phyloP scores from a whole-genome alignment of 2,113 vertebrate genomes.

The Pituophis catenifer region DNA sequence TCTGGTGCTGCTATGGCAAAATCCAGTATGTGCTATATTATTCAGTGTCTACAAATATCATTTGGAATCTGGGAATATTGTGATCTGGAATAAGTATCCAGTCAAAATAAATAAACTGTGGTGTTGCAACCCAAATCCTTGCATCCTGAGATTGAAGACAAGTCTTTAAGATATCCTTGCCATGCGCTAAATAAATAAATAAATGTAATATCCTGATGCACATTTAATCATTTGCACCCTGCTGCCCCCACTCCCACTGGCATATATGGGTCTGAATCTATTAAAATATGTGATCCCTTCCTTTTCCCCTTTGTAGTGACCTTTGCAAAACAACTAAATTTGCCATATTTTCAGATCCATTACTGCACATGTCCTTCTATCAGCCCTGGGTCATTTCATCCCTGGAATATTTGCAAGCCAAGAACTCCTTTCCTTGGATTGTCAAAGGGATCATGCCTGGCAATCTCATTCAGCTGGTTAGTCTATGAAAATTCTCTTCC shows the following conservation, averaged over 20 bases:
- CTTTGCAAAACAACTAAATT: neutral
- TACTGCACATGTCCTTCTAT: neutral
- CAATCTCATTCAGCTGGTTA: fast-evolving
- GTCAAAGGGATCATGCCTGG: neutral
- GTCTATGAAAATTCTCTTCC: conserved; percentile 1
- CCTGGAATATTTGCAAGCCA: neutral
- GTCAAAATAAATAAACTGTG: neutral
- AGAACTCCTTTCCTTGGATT: neutral
- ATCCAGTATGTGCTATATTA: neutral
- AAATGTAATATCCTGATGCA: neutral
- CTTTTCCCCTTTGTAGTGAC: neutral
- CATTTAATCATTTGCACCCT: neutral
- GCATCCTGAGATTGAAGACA: neutral
- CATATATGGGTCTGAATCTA: neutral
- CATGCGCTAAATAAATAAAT: neutral
- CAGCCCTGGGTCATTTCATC: neutral
- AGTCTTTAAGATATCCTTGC: neutral
- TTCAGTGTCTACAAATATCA: neutral
- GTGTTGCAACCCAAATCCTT: neutral
- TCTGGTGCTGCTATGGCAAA: neutral
- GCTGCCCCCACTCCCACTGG: neutral
- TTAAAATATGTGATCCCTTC: neutral
- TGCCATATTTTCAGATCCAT: neutral
- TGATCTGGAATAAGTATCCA: neutral
- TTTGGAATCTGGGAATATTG: neutral